These are phyloP conservation scores for Parambassis ranga DNA, from an alignment of 2,797 vertebrate species.

Conservation along the genomic window DNA sequence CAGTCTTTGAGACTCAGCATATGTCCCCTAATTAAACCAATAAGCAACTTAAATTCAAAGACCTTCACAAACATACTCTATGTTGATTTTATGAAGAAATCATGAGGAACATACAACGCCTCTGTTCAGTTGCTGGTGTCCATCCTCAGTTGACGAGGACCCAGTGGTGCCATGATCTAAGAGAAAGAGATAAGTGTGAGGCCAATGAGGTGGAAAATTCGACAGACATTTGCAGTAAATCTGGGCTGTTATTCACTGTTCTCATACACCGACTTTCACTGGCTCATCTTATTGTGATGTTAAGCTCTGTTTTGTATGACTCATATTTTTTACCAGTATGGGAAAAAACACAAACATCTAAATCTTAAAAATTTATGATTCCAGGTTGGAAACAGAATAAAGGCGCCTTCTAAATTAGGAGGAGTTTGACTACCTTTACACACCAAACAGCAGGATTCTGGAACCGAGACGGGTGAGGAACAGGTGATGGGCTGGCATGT, in stretches of 20 bases:
- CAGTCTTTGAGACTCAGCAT: too few relatives aligned
- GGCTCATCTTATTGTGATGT: not conserved
- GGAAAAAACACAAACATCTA: not conserved
- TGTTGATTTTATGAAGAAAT: too few relatives aligned
- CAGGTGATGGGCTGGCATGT: slow-evolving; percentile 89
- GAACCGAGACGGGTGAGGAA: slow-evolving; percentile 77
- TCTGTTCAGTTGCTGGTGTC: slow-evolving; percentile 83
- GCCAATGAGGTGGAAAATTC: not conserved
- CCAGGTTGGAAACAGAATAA: slow-evolving; percentile 1
- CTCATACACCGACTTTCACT: not conserved
- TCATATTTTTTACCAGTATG: not conserved
- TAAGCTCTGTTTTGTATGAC: not conserved
- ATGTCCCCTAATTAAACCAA: too few relatives aligned
- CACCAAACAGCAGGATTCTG: slow-evolving; percentile 90
- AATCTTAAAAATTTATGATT: not conserved
- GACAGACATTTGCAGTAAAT: not conserved
- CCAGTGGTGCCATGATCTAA: slow-evolving; percentile 66
- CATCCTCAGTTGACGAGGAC: slow-evolving; percentile 79
- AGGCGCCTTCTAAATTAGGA: slow-evolving; percentile 1
- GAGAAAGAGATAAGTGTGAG: slow-evolving; percentile 9
- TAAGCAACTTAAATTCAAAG: too few relatives aligned
- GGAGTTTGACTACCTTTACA: slow-evolving; percentile 85
- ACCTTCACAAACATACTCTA: too few relatives aligned
- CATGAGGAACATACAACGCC: slow-evolving; percentile 83
- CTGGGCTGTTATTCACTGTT: not conserved